Percentiles rank a stretch among this genome's conserved stretches.
phyloP scores from a whole-genome alignment of 2,113 vertebrate species.

The Apaloderma vittatum region DNA sequence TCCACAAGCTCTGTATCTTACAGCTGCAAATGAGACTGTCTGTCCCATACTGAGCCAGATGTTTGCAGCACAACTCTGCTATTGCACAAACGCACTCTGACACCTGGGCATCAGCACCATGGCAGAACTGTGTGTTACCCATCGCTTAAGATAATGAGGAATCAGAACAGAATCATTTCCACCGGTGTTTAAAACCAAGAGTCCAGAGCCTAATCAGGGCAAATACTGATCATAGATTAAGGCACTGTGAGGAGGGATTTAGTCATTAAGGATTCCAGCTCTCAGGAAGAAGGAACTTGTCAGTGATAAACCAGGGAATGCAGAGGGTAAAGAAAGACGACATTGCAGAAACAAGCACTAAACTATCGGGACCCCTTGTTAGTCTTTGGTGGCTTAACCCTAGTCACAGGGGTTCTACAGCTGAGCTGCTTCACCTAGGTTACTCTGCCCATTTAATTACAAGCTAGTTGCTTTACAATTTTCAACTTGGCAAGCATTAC shows the following conservation, averaged over 20 bases:
- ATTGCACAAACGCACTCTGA: background rate
- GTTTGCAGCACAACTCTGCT: background rate
- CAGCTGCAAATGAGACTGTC: background rate
- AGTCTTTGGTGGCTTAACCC: background rate
- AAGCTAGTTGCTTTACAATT: background rate
- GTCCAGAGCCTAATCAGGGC: background rate
- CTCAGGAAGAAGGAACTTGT: background rate
- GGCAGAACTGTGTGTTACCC: background rate
- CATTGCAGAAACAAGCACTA: background rate
- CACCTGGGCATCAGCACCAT: rapidly evolving
- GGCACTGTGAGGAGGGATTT: background rate
- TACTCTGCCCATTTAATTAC: background rate
- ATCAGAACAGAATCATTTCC: background rate
- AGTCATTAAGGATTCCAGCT: background rate
- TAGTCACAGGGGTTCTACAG: background rate
- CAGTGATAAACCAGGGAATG: background rate
- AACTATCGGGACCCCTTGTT: background rate
- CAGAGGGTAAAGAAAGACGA: background rate
- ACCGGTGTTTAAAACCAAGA: background rate
- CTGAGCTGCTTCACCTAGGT: background rate
- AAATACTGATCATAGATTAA: background rate
- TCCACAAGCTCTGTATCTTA: background rate
- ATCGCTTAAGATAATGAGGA: background rate
- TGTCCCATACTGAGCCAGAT: background rate
- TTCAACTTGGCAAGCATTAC: background rate